These are phyloP conservation scores for Limnephilus marmoratus DNA, from an alignment of 2,888 invertebrate species.

Conservation along the genomic window DNA sequence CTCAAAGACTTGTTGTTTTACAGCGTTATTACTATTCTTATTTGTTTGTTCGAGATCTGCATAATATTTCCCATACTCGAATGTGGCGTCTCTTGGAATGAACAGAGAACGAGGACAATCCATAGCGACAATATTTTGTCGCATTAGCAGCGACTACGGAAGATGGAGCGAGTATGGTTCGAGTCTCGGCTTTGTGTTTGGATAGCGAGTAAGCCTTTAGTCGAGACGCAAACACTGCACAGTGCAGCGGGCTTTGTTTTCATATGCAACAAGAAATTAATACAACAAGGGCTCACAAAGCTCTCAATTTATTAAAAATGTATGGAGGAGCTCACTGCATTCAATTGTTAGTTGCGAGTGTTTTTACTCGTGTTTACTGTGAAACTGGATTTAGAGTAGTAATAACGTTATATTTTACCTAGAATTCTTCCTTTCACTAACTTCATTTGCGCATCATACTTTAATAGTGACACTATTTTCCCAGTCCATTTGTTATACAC, in stretches of 20 bases:
- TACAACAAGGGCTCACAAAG: slow-evolving; percentile 15
- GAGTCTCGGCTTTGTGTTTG: slow-evolving; percentile 39
- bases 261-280: slow-evolving; percentile 41
- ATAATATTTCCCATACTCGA: not conserved
- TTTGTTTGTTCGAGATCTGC: not conserved
- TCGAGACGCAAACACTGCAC: slow-evolving; percentile 32
- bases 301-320: slow-evolving; percentile 28
- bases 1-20: not conserved
- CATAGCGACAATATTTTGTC: slow-evolving; percentile 36
- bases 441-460: not conserved
- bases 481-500: too few species aligned
- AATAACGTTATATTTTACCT: not conserved
- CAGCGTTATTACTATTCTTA: not conserved
- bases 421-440: not conserved
- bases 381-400: not conserved
- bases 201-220: slow-evolving; percentile 27
- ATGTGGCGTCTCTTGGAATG: not conserved
- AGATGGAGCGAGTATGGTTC: slow-evolving; percentile 19
- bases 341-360: not conserved
- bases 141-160: slow-evolving; percentile 14
- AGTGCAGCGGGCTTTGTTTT: slow-evolving; percentile 23
- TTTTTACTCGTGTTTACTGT: not conserved
- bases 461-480: too few species aligned
- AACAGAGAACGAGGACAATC: not conserved
- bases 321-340: slow-evolving; percentile 10